Percentiles rank a stretch among this genome's conserved stretches.
Conservation (phyloP, 2,888 invertebrate species). For the Parnassius mnemosyne region DNA sequence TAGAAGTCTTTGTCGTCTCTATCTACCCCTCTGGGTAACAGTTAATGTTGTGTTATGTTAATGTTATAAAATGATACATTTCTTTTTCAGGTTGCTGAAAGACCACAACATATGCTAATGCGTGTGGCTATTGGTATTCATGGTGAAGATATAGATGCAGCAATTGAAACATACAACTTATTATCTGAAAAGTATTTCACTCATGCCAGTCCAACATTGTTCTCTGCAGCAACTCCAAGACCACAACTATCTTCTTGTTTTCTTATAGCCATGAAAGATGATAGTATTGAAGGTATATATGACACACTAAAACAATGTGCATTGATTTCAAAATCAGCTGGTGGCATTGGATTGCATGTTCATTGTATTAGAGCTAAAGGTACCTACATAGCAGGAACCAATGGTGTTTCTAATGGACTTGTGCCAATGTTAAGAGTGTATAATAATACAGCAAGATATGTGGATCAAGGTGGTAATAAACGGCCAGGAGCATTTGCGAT, state of each 20-base stretch:
- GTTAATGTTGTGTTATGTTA: neutral
- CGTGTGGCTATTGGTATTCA: slow-evolving; percentile 98
- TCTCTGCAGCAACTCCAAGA: slow-evolving; percentile 94
- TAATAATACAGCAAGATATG: slow-evolving; percentile 97
- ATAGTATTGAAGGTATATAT: slow-evolving; percentile 97
- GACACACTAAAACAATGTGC: slow-evolving; percentile 96
- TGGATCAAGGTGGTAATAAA: slow-evolving; percentile 99
- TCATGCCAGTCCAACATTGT: slow-evolving; percentile 98
- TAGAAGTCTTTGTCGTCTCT: too few species aligned
- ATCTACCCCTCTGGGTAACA: too few species aligned
- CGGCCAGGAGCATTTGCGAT: slow-evolving; percentile 98
- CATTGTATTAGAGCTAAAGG: slow-evolving; percentile 97
- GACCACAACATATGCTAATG: slow-evolving; percentile 99
- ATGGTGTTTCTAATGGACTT: slow-evolving; percentile 96
- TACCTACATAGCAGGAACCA: slow-evolving; percentile 95
- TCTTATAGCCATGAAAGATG: slow-evolving; percentile 94
- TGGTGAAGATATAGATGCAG: slow-evolving; percentile 93
- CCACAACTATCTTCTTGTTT: slow-evolving; percentile 98
- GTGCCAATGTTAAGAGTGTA: slow-evolving; percentile 97
- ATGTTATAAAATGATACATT: slow-evolving; percentile 1
- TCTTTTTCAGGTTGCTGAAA: slow-evolving; percentile 86
- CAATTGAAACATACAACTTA: slow-evolving; percentile 97
- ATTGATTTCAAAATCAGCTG: slow-evolving; percentile 97
- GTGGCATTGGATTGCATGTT: slow-evolving; percentile 97
- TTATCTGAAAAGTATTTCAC: slow-evolving; percentile 98